These are phyloP conservation scores for Epinephelus moara DNA, from an alignment of 2,113 vertebrate genomes.

Conservation along the genomic window DNA sequence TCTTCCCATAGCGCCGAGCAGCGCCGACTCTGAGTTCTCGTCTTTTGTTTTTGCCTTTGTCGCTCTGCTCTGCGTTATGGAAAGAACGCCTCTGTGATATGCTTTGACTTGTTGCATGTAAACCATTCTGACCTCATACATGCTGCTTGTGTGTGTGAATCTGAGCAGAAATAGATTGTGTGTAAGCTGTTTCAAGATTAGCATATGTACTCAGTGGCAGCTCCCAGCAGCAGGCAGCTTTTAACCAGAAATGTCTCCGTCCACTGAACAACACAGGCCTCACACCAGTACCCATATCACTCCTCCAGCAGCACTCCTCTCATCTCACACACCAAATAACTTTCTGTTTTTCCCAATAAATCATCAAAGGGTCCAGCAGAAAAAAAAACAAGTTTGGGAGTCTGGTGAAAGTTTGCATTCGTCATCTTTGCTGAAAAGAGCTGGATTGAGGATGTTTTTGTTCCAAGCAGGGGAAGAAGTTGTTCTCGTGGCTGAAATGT, in stretches of 20 bases:
- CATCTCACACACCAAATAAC: conserved; percentile 53
- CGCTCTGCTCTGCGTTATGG: conserved; percentile 26
- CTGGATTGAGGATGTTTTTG: conserved; percentile 43
- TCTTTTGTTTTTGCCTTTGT: conserved; percentile 21
- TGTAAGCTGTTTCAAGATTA: conserved; percentile 49
- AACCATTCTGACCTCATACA: conserved; percentile 32
- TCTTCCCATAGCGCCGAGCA: conserved; percentile 13
- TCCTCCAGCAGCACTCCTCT: conserved; percentile 40
- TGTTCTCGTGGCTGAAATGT: conserved; percentile 56
- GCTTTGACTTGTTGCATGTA: conserved; percentile 42
- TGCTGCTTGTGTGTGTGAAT: conserved; percentile 6
- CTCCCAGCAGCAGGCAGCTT: conserved; percentile 35
- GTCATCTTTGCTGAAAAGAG: conserved; percentile 47
- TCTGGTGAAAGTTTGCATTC: conserved; percentile 48
- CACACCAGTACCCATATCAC: conserved; percentile 43
- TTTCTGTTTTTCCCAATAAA: conserved; percentile 43
- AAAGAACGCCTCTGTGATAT: conserved; percentile 13
- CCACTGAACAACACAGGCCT: conserved; percentile 29
- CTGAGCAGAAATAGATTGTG: conserved; percentile 17
- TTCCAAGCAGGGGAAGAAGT: conserved; percentile 41
- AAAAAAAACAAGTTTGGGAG: conserved; percentile 37
- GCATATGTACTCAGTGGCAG: conserved; percentile 19
- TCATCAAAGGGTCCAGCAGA: conserved; percentile 43
- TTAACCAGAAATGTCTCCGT: conserved; percentile 43
- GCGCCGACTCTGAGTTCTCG: neutral